Evolutionary conservation across 2,888 invertebrate genomes (phyloP).

Genomic region (Drosophila eohydei): DNA sequence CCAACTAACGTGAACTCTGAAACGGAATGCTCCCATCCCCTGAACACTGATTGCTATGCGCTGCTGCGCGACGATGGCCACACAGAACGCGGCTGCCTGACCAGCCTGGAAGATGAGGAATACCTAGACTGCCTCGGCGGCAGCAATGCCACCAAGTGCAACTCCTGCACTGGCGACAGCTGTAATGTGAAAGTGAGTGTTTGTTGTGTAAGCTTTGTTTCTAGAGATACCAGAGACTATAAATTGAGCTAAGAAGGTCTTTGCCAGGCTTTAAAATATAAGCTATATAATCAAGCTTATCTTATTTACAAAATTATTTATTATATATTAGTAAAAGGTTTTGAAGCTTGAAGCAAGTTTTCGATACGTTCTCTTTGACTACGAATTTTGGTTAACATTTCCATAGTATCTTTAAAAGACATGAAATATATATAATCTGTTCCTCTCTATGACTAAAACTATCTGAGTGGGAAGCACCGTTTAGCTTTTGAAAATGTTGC

Average conservation of each 20-base stretch:
- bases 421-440: not conserved
- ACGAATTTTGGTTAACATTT: too few relatives aligned
- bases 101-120: slow-evolving; percentile 62
- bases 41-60: slow-evolving; percentile 76
- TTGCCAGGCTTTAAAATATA: too few relatives aligned
- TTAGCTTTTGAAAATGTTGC: not conserved
- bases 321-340: too few relatives aligned
- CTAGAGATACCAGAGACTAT: too few relatives aligned
- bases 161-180: slow-evolving; percentile 58
- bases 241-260: too few relatives aligned
- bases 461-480: too few relatives aligned
- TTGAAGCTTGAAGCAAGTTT: too few relatives aligned
- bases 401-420: too few relatives aligned
- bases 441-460: not conserved
- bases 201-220: too few relatives aligned
- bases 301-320: too few relatives aligned
- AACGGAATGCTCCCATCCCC: slow-evolving; percentile 52
- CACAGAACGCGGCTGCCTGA: slow-evolving; percentile 80
- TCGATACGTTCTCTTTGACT: too few relatives aligned
- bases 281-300: too few relatives aligned
- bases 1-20: slow-evolving; percentile 39
- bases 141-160: slow-evolving; percentile 61
- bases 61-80: slow-evolving; percentile 72
- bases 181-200: slow-evolving; percentile 73
- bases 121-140: slow-evolving; percentile 65